These are phyloP conservation scores for Rhingia campestris DNA, from an alignment of 2,888 invertebrate species.

Conservation along the genomic window DNA sequence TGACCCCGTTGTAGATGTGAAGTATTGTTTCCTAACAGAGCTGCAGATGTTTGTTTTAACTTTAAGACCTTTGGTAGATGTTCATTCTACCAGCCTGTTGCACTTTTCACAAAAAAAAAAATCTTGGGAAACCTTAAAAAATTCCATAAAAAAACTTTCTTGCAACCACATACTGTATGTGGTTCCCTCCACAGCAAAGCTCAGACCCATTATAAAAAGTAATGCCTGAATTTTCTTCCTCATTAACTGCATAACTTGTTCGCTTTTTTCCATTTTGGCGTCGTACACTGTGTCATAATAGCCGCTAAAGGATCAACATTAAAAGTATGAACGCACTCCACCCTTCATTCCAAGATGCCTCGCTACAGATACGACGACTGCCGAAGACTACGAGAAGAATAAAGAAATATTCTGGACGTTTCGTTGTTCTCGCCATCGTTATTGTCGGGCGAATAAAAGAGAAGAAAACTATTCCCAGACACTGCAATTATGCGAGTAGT, in stretches of 20 bases:
- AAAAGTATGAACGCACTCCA: background rate
- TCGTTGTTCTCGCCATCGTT: background rate
- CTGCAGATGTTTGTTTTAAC: too few relatives aligned
- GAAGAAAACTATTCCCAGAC: conserved; percentile 59
- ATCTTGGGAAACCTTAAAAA: too few relatives aligned
- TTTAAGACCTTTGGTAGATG: too few relatives aligned
- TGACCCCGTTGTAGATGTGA: too few relatives aligned
- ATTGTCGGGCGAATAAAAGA: conserved; percentile 23
- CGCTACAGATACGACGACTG: conserved; percentile 33
- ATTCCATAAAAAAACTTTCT: background rate
- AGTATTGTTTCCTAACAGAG: too few relatives aligned
- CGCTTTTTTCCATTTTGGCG: conserved; percentile 35
- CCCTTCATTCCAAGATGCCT: conserved; percentile 18
- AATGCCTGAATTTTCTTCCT: conserved; percentile 51
- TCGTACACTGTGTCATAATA: conserved; percentile 41
- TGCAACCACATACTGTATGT: conserved; percentile 9
- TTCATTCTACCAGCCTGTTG: too few relatives aligned
- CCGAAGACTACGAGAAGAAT: background rate
- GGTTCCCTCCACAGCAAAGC: background rate
- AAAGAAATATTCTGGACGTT: conserved; percentile 12
- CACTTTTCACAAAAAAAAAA: too few relatives aligned
- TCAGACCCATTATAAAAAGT: conserved; percentile 14
- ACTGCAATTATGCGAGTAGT: conserved; percentile 51
- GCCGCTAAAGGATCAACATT: conserved; percentile 46
- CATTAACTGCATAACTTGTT: conserved; percentile 54